Evolutionary conservation across 2,888 invertebrate genomes (phyloP), one percentile per base, ranked within the genome.

Genomic region (Idaea biselata): DNA sequence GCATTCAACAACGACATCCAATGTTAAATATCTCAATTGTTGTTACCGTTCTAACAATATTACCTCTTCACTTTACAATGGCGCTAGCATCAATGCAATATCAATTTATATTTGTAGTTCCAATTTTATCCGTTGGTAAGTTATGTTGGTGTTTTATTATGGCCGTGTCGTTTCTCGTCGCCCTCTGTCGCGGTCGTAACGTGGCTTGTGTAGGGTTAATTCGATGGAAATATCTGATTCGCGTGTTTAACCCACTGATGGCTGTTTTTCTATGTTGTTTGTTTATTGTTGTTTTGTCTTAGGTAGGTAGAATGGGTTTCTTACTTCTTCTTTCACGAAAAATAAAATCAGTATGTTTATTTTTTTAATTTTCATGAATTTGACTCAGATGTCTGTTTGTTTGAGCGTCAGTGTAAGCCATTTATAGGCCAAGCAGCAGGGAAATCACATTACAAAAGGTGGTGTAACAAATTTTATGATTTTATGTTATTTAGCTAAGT

Each of bases 131-230:
- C 44, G 44, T 14, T 11, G 6, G 44, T 44, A 11, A 7, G 0
- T 14, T 44, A 44, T 8, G 44, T 44, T 44, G 8, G 44, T 44
- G 14, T 44, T 44, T 44, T 44, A 44, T 87, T 77, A 84, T 78
- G 79, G 72, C 83, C 84, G 82, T 81, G 82, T 80, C 86, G 79
- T 44, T 44, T 14, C 44, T 8, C 8, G 44, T 44, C 44, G 44
- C 81, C 77, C 79, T 78, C 74, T 69, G 71, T 61, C 68, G 73
- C 71, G 78, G 79, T 75, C 81, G 81, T 84, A 85, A 84, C 78
- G 80, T 66, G 59, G 82, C 81, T 78, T 83, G 80, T 82, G 81
- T 82, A 87, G 89, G 88, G 88, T 88, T 90, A 89, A 89, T 87
- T 86, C 83, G 82, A 82, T 82, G 87, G 86, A 88, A 89, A 87